phyloP scores from a whole-genome alignment of 1,140 invertebrate species.

The Carposina sasakii region DNA sequence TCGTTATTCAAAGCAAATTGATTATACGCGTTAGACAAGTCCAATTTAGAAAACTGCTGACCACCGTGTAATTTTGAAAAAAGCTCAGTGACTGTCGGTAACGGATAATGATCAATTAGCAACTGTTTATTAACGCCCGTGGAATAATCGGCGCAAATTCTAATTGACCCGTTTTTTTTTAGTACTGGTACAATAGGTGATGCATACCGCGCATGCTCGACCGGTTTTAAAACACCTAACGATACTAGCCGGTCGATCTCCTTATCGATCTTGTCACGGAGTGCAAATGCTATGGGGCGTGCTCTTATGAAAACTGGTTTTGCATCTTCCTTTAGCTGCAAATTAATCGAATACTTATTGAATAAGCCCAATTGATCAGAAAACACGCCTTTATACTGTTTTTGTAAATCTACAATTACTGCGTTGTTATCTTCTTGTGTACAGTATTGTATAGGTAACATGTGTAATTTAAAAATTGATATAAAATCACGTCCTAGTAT shows the following conservation, averaged over 20 bases:
- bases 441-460: not conserved
- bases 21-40: not conserved
- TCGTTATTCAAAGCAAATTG: not conserved
- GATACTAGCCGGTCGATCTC: not conserved
- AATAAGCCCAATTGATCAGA: not conserved
- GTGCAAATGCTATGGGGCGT: not conserved
- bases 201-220: not conserved
- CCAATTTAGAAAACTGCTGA: not conserved
- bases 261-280: not conserved
- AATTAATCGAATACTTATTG: not conserved
- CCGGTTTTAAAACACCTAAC: not conserved
- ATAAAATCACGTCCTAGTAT: not conserved
- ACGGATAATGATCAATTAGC: not conserved
- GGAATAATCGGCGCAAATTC: not conserved
- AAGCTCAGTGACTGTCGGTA: not conserved
- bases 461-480: not conserved
- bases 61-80: conserved; percentile 1
- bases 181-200: too few relatives aligned
- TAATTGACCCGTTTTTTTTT: not conserved
- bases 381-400: not conserved
- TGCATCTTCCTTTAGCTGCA: not conserved
- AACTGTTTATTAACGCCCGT: not conserved
- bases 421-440: not conserved
- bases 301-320: conserved; percentile 1
- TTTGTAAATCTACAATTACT: not conserved